phyloP scores from a whole-genome alignment of 2,113 vertebrate species.

The Phalacrocorax pelagicus region DNA sequence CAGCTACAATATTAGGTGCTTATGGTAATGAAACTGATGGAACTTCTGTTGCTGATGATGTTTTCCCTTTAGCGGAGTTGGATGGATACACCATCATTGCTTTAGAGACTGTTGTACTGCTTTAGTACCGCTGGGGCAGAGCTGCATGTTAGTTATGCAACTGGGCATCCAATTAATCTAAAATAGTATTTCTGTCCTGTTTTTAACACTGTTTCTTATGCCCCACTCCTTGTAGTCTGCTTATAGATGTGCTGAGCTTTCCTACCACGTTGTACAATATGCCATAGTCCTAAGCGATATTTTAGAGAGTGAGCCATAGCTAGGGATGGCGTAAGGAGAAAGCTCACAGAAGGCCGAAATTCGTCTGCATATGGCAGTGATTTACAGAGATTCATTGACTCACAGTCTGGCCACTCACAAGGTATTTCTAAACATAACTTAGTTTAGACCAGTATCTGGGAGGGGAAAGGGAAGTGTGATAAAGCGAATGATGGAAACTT shows the following conservation, averaged over 20 bases:
- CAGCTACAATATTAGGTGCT: background rate
- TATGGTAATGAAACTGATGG: background rate
- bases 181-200: background rate
- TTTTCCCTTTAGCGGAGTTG: background rate
- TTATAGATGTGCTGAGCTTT: background rate
- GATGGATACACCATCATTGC: background rate
- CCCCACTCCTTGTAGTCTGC: background rate
- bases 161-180: background rate
- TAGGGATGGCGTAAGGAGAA: background rate
- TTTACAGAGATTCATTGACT: slow-evolving; percentile 43
- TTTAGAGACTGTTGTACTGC: background rate
- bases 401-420: slow-evolving; percentile 33
- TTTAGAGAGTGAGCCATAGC: background rate
- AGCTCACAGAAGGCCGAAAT: background rate
- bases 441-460: slow-evolving; percentile 35
- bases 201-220: background rate
- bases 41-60: background rate
- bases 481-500: slow-evolving; percentile 66
- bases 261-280: rapidly evolving
- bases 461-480: slow-evolving; percentile 56
- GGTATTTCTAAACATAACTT: slow-evolving; percentile 52
- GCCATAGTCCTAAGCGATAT: background rate
- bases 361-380: slow-evolving; percentile 34
- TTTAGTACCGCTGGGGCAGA: background rate
- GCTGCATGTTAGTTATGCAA: background rate